A percentile compares a stretch with the other conserved stretches of the same genome.
Evolutionary conservation across 2,113 vertebrate genomes (phyloP).

Genomic region (Megaleporinus macrocephalus): DNA sequence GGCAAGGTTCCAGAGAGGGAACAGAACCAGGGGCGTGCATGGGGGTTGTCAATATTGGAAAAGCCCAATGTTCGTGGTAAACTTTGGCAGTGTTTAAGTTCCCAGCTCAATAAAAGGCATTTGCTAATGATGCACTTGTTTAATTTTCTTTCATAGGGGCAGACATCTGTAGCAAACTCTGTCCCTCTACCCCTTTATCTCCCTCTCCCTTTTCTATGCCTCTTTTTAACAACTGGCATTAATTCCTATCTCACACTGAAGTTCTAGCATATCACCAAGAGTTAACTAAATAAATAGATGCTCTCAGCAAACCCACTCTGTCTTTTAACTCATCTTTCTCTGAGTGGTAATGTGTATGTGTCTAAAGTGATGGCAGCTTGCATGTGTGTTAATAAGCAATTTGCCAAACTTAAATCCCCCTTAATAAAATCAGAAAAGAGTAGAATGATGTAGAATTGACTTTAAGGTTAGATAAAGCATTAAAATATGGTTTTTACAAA

Average conservation of each 20-base stretch:
- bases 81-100: constrained; percentile 97
- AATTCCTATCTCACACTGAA: constrained; percentile 95
- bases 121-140: constrained; percentile 99
- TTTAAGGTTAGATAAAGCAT: too few relatives aligned
- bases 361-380: constrained; percentile 78
- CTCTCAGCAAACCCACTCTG: constrained; percentile 88
- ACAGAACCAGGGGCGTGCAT: constrained; percentile 16
- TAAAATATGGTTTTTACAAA: too few relatives aligned
- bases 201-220: too few relatives aligned
- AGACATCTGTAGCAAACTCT: constrained; percentile 97
- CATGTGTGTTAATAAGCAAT: too few relatives aligned
- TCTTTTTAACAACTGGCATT: constrained; percentile 99
- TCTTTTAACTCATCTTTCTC: constrained; percentile 97
- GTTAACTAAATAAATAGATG: constrained; percentile 99
- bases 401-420: too few relatives aligned
- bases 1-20: neutral
- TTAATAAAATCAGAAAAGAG: too few relatives aligned
- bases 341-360: constrained; percentile 77
- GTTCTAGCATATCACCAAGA: constrained; percentile 98
- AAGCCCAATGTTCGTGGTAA: constrained; percentile 78
- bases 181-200: constrained; percentile 36
- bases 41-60: constrained; percentile 36
- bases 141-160: constrained; percentile 99
- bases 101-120: constrained; percentile 99
- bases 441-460: too few relatives aligned